Evolutionary conservation across 2,888 invertebrate genomes (phyloP).

Genomic region (Corythucha ciliata): DNA sequence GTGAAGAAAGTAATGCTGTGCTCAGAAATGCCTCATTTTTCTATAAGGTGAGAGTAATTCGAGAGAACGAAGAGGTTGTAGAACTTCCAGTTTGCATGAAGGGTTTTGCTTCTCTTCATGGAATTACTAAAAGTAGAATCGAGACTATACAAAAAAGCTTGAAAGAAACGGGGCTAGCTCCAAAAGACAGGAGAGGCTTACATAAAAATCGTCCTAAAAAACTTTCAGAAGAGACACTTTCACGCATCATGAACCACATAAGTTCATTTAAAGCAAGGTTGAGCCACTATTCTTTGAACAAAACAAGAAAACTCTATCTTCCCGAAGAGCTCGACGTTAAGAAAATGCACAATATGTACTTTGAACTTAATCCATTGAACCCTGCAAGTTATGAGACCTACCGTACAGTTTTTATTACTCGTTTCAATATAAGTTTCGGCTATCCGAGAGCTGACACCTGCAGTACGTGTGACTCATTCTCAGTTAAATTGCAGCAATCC

Average conservation of each 20-base stretch:
- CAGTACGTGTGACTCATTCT: constrained; percentile 12
- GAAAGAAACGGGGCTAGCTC: not conserved
- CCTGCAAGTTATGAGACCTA: constrained; percentile 8
- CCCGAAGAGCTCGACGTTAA: constrained; percentile 9
- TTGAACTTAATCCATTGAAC: not conserved
- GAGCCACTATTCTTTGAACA: constrained; percentile 11
- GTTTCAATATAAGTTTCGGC: constrained; percentile 12
- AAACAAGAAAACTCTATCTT: constrained; percentile 11
- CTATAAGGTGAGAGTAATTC: constrained; percentile 3
- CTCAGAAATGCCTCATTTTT: constrained; percentile 1
- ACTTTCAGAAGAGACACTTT: constrained; percentile 3
- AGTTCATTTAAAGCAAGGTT: not conserved
- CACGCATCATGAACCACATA: not conserved
- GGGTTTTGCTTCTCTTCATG: constrained; percentile 11
- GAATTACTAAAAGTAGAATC: constrained; percentile 3
- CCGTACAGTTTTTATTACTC: constrained; percentile 2
- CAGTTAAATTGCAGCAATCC: constrained; percentile 6
- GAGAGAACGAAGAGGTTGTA: not conserved
- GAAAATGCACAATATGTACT: constrained; percentile 9
- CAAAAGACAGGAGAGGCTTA: constrained; percentile 5
- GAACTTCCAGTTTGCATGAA: not conserved
- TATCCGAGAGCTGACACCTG: constrained; percentile 13
- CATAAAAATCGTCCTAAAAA: constrained; percentile 10
- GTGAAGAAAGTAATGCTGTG: not conserved
- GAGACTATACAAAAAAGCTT: constrained; percentile 13